These are phyloP conservation scores for Balearica regulorum DNA, from an alignment of 2,797 vertebrate species.

Conservation along the genomic window DNA sequence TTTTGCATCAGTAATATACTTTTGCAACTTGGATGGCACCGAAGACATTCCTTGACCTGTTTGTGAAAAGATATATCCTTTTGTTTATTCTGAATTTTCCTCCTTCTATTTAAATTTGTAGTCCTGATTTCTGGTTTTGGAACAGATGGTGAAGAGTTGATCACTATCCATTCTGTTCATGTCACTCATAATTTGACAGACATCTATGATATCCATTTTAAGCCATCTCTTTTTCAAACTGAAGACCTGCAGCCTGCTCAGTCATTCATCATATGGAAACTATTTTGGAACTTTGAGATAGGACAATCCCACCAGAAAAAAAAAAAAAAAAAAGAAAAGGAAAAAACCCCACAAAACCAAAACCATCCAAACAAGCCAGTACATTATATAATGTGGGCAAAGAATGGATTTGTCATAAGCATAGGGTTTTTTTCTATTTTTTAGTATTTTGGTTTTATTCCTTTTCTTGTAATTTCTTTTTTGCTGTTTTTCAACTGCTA, in stretches of 20 bases:
- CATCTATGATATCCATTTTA: rapidly evolving
- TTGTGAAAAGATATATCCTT: neutral
- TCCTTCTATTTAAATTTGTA: neutral
- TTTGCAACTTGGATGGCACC: neutral
- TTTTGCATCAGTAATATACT: neutral
- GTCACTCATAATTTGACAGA: neutral
- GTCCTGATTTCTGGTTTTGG: neutral
- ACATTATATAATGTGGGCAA: neutral
- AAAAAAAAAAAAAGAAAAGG: rapidly evolving
- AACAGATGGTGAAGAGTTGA: neutral
- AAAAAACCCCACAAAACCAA: neutral
- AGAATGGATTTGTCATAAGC: neutral
- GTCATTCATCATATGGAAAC: neutral
- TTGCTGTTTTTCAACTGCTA: neutral
- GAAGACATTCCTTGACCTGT: neutral
- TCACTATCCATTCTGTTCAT: neutral
- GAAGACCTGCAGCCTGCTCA: neutral
- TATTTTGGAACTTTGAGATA: neutral
- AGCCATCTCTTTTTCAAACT: neutral
- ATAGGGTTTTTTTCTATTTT: rapidly evolving
- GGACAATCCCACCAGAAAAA: neutral
- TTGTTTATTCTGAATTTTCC: neutral
- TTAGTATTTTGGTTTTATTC: neutral
- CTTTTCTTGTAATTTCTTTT: neutral
- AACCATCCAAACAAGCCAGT: neutral